Conservation (phyloP, 2,888 invertebrate genomes). For the Stenolophus ochropezus region DNA sequence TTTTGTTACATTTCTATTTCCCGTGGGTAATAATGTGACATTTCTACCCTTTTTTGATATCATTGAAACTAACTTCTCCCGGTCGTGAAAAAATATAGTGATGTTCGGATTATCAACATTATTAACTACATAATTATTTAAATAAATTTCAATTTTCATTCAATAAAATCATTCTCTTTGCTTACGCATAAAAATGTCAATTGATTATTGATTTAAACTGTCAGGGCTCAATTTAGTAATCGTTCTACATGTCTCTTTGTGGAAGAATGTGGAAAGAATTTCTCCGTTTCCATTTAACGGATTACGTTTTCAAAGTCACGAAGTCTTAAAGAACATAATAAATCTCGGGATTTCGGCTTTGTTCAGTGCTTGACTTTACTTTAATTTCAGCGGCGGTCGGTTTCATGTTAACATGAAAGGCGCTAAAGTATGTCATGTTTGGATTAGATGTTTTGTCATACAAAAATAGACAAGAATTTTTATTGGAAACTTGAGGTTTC, state of each 20-base stretch:
- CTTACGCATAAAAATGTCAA: too few species aligned
- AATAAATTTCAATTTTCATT: too few species aligned
- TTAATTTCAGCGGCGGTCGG: neutral
- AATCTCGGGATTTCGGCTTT: neutral
- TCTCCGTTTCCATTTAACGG: neutral
- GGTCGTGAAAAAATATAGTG: too few species aligned
- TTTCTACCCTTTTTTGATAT: too few species aligned
- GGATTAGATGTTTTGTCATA: neutral
- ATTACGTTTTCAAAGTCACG: slow-evolving; percentile 36
- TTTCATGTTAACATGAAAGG: neutral
- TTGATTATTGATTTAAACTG: too few species aligned
- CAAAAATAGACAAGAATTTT: neutral
- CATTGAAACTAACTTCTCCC: too few species aligned
- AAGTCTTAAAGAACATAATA: neutral
- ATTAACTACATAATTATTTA: too few species aligned
- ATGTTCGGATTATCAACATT: too few species aligned
- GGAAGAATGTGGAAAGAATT: neutral
- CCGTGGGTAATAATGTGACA: too few species aligned
- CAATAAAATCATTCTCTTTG: too few species aligned
- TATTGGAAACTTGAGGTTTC: neutral
- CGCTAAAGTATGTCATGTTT: neutral
- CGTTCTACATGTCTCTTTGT: neutral
- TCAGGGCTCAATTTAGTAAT: neutral
- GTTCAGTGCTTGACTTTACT: neutral
- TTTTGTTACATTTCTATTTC: too few species aligned